These are phyloP conservation scores for Furcula furcula DNA, from an alignment of 2,888 invertebrate species.

Conservation along the genomic window DNA sequence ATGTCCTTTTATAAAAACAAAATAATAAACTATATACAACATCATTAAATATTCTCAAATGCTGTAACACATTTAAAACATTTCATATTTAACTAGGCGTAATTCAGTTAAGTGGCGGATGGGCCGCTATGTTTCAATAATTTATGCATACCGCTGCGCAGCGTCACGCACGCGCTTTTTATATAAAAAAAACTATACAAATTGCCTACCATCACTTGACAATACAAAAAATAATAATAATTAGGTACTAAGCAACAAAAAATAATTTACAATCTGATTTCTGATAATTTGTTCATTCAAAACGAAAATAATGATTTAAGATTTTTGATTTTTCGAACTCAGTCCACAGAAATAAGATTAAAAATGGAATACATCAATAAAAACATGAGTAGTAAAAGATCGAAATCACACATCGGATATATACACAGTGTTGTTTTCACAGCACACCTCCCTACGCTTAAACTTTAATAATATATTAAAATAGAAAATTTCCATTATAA, in stretches of 20 bases:
- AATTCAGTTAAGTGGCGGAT: constrained; percentile 63
- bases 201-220: constrained; percentile 50
- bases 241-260: constrained; percentile 67
- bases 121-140: constrained; percentile 55
- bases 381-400: constrained; percentile 37
- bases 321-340: constrained; percentile 36
- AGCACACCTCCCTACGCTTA: constrained; percentile 63
- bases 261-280: constrained; percentile 49
- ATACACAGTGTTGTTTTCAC: constrained; percentile 57
- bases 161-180: constrained; percentile 27
- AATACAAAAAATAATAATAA: constrained; percentile 42
- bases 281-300: constrained; percentile 44
- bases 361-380: constrained; percentile 39
- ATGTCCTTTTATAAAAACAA: constrained; percentile 74
- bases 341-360: constrained; percentile 38
- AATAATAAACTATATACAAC: constrained; percentile 81
- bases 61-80: constrained; percentile 82
- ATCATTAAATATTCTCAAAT: constrained; percentile 81
- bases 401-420: constrained; percentile 44
- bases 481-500: constrained; percentile 76
- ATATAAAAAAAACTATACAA: constrained; percentile 55
- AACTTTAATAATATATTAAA: constrained; percentile 73
- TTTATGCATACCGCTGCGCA: constrained; percentile 39
- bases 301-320: constrained; percentile 30
- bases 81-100: constrained; percentile 79